These are phyloP conservation scores for Diploptera punctata DNA, from an alignment of 2,888 invertebrate genomes.

Conservation along the genomic window DNA sequence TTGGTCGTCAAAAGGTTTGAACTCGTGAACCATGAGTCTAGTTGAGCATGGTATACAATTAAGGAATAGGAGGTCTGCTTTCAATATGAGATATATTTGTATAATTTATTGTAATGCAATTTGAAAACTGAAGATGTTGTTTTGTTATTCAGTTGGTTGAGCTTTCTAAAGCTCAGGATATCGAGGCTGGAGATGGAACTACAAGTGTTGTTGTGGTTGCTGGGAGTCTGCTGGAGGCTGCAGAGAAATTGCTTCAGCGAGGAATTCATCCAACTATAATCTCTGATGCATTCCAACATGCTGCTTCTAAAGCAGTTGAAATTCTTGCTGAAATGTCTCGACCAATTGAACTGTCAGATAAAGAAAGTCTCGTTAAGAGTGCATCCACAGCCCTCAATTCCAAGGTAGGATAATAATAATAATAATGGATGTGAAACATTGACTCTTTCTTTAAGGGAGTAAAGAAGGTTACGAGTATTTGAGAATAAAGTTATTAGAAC, in stretches of 20 bases:
- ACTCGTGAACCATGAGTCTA: no score
- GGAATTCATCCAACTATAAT: constrained; percentile 98
- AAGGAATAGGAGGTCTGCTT: no score
- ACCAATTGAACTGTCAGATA: constrained; percentile 84
- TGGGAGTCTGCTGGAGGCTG: constrained; percentile 93
- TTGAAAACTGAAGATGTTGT: no score
- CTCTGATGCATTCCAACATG: constrained; percentile 95
- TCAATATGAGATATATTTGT: no score
- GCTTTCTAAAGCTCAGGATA: constrained; percentile 96
- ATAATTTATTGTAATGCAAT: no score
- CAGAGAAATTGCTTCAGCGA: constrained; percentile 88
- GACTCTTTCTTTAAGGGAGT: no score
- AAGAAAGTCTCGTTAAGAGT: constrained; percentile 87
- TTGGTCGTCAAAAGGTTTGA: no score
- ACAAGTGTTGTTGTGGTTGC: constrained; percentile 98
- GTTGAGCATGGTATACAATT: no score
- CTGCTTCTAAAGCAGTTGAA: constrained; percentile 73
- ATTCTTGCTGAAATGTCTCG: constrained; percentile 85
- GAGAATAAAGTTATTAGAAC: no score
- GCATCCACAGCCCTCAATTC: constrained; percentile 99
- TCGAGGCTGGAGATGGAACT: constrained; percentile 99
- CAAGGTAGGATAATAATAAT: constrained; percentile 66
- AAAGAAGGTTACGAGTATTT: no score
- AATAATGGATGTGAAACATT: no score
- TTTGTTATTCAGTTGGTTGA: constrained; percentile 89